A percentile compares a stretch with the other conserved stretches of the same genome.
Evolutionary conservation across 2,797 vertebrate species (phyloP).

Genomic region (Sardinella longiceps): DNA sequence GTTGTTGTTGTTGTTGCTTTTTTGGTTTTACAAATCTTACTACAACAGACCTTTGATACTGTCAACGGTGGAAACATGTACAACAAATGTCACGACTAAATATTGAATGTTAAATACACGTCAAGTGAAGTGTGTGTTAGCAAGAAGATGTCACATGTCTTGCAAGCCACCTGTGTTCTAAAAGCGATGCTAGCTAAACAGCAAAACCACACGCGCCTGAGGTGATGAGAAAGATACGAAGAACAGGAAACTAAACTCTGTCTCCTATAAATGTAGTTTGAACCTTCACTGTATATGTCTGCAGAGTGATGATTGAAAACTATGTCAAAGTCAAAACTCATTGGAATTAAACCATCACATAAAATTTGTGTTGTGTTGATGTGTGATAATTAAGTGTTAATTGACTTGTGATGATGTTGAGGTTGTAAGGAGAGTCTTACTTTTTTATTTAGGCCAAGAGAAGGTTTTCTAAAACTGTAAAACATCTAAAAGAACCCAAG

Average conservation of each 20-base stretch:
- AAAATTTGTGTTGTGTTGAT: too few relatives aligned
- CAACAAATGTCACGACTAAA: neutral
- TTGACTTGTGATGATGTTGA: too few relatives aligned
- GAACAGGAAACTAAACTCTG: neutral
- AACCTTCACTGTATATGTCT: neutral
- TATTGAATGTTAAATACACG: neutral
- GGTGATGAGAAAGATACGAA: neutral
- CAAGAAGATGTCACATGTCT: neutral
- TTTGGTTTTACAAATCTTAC: neutral
- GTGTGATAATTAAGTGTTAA: too few relatives aligned
- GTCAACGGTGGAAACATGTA: neutral
- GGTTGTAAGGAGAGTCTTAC: too few relatives aligned
- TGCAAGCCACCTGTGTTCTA: neutral
- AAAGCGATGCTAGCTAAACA: neutral
- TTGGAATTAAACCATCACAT: too few relatives aligned
- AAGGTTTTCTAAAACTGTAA: too few relatives aligned
- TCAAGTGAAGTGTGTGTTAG: neutral
- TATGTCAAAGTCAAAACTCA: too few relatives aligned
- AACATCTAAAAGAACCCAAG: too few relatives aligned
- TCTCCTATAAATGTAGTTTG: neutral
- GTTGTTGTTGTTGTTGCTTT: too few relatives aligned
- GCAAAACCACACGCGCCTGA: slow-evolving; percentile 6
- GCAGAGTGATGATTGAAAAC: neutral
- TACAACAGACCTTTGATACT: neutral
- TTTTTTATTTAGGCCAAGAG: too few relatives aligned